Conservation (phyloP, 2,888 invertebrate genomes). For the Eristalis arbustorum region DNA sequence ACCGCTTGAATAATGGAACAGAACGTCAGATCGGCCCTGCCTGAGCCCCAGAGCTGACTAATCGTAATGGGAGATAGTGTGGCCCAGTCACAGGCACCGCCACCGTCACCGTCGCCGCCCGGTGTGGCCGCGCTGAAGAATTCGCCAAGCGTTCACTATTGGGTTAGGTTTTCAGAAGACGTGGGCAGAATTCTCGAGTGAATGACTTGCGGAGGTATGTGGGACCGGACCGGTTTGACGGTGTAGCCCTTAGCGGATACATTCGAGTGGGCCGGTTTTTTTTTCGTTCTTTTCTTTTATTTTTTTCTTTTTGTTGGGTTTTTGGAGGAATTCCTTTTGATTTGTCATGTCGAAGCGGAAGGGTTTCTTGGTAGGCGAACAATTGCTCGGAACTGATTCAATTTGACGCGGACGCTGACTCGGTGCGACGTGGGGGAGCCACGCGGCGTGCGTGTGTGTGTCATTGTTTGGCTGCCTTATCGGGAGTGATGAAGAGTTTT, state of each 20-base stretch:
- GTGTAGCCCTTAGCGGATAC: constrained; percentile 3
- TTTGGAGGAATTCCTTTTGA: not conserved
- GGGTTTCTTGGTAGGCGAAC: constrained; percentile 8
- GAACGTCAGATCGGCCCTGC: not conserved
- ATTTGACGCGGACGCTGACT: not conserved
- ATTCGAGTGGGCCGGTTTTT: constrained; percentile 4
- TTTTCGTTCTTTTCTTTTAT: not conserved
- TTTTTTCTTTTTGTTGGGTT: not conserved
- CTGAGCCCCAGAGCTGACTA: constrained; percentile 30
- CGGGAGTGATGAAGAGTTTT: not conserved
- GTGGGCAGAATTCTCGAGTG: constrained; percentile 46
- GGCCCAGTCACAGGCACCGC: not conserved
- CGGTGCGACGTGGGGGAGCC: not conserved
- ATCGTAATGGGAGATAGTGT: constrained; percentile 18
- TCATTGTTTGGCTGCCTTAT: constrained; percentile 20
- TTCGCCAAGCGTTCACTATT: constrained; percentile 32
- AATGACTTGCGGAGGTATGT: constrained; percentile 8
- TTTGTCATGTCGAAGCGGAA: not conserved
- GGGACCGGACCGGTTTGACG: not conserved
- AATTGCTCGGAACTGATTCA: not conserved
- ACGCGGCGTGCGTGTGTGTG: not conserved
- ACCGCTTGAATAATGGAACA: constrained; percentile 35
- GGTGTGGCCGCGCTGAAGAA: constrained; percentile 2
- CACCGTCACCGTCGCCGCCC: not conserved
- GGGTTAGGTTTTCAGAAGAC: constrained; percentile 37